Conservation (phyloP, 2,113 vertebrate genomes). For the Platichthys flesus region DNA sequence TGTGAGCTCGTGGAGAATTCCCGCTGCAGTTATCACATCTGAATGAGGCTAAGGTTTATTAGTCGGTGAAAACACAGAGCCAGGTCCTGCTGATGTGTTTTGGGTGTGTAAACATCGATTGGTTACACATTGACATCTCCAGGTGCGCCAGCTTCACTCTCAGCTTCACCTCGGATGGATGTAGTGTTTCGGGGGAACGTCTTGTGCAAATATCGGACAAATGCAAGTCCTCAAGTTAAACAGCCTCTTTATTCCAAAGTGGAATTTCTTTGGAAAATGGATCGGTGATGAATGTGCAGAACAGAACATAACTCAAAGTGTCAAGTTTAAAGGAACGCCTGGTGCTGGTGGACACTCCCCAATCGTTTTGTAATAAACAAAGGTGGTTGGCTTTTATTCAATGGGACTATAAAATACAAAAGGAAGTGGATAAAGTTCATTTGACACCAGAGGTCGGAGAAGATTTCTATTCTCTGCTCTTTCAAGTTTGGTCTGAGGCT, state of each 20-base stretch:
- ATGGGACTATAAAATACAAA: conserved; percentile 22
- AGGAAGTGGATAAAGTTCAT: conserved; percentile 10
- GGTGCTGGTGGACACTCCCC: conserved; percentile 13
- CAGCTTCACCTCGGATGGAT: background rate
- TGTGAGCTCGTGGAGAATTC: conserved; percentile 7
- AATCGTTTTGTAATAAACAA: background rate
- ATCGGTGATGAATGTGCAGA: background rate
- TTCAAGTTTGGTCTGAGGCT: background rate
- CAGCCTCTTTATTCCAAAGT: background rate
- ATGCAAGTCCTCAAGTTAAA: background rate
- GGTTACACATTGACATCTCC: conserved; percentile 29
- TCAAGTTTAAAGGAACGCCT: background rate
- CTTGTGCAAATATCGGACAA: conserved; percentile 1
- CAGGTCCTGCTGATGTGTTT: background rate
- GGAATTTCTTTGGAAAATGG: conserved; percentile 1
- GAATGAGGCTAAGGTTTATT: background rate
- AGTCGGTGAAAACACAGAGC: background rate
- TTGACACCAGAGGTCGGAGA: conserved; percentile 1
- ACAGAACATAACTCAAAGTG: background rate
- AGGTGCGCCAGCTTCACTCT: conserved; percentile 16
- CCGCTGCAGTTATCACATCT: background rate
- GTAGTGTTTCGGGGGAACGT: background rate
- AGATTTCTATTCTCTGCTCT: background rate
- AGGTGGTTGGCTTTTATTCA: background rate
- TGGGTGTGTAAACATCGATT: background rate